A percentile compares a stretch with the other conserved stretches of the same genome.
Evolutionary conservation across 2,113 vertebrate genomes (phyloP).

Genomic region (Dasypus novemcinctus): DNA sequence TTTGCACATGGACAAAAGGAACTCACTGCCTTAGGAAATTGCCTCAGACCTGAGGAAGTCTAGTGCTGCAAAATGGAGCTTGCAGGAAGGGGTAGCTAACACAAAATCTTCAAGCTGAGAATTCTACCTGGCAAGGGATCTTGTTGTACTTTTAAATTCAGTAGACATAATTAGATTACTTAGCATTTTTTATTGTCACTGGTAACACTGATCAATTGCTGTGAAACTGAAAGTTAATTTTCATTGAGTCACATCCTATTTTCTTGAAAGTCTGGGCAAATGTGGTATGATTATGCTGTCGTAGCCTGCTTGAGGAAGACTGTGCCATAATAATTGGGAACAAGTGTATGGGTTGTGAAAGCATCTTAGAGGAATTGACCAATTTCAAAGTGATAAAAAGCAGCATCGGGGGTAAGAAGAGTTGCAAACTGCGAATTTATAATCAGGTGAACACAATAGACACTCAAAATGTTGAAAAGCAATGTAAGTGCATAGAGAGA

Average conservation of each 20-base stretch:
- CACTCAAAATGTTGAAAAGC: neutral
- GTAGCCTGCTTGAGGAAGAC: neutral
- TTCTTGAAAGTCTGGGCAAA: neutral
- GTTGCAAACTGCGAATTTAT: neutral
- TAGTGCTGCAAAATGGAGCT: neutral
- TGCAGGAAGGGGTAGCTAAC: neutral
- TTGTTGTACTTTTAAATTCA: slow-evolving; percentile 17
- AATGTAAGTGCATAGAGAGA: neutral
- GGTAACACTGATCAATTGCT: neutral
- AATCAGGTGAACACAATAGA: neutral
- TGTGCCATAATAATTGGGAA: neutral
- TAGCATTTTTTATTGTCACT: neutral
- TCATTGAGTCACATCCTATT: neutral
- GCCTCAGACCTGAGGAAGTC: neutral
- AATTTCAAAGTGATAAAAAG: slow-evolving; percentile 33
- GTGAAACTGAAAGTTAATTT: neutral
- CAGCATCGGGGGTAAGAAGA: neutral
- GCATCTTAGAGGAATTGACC: neutral
- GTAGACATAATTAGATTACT: neutral
- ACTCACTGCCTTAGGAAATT: neutral
- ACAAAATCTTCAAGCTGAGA: neutral
- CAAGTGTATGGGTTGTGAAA: neutral
- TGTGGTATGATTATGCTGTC: neutral
- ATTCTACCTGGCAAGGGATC: neutral
- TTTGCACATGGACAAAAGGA: neutral